Evolutionary conservation across 2,113 vertebrate species (phyloP), one percentile per base, ranked within the genome.

Genomic region (Promerops cafer): DNA sequence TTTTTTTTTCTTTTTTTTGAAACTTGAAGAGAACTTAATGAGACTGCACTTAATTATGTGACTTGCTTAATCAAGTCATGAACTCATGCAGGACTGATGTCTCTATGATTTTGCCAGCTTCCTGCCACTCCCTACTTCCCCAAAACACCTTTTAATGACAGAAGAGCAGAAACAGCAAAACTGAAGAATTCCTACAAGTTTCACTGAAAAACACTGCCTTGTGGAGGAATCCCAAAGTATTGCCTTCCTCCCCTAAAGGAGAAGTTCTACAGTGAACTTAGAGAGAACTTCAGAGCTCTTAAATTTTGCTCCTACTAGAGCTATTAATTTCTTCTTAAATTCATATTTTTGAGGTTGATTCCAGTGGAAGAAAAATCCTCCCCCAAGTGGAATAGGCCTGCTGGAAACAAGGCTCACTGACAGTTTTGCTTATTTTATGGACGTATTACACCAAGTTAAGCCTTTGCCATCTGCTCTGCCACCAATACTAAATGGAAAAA

Each of bases 401-500:
- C 35, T 91, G 40, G 52, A 96, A 47, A 92, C 70, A 83, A 86
- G 65, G 30, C 68, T 94, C 59, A 82, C 83, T 96, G 80, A 82
- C 77, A 89, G 69, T 54, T 88, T 68, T 52, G 42, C 21, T 87
- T 47, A 47, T 95, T 97, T 97, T 96, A 95, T 97, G 89, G 94
- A 89, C 71, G 37, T 12, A 66, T 92, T 96, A 95, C 76, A 94
- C 69, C 87, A 96, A 96, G 65, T 53, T 91, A 89, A 96, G 82
- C 47, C 91, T 92, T 88, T 87, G 76, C 97, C 96, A 97, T 97
- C 97, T 97, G 96, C 66, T 97, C 78, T 94, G 81, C 65, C 79
- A 45, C 64, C 11, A 11, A 39, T 50, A 93, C 68, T 86, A 97
- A 95, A 96, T 82, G 71, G 57, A 31, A 70, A 89, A 59, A 77